A percentile compares a stretch with the other conserved stretches of the same genome.
phyloP scores from a whole-genome alignment of 2,113 vertebrate genomes.

The Thalassarche chlororhynchos region DNA sequence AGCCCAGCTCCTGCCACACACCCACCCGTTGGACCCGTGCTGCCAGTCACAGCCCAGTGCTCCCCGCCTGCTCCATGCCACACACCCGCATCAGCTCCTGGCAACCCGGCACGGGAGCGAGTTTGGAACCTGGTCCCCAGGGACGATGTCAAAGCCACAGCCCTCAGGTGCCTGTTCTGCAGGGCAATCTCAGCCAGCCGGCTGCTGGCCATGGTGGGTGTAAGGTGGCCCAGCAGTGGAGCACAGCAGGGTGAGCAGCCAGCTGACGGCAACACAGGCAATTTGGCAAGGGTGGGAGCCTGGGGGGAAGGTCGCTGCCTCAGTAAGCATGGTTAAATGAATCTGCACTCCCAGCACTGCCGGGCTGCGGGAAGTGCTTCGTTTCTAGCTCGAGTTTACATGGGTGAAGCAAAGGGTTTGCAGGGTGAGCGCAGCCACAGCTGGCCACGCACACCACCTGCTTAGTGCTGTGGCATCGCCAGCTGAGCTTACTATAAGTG shows the following conservation, averaged over 20 bases:
- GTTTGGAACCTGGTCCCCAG: neutral
- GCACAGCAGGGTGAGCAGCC: neutral
- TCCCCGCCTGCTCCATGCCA: neutral
- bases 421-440: neutral
- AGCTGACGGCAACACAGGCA: neutral
- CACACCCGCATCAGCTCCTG: rapidly evolving
- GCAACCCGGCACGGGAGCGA: rapidly evolving
- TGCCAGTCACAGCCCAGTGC: neutral
- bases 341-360: neutral
- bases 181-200: neutral
- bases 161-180: neutral
- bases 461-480: neutral
- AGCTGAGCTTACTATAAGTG: neutral
- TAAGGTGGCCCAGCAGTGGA: neutral
- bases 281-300: neutral
- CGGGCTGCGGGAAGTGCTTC: rapidly evolving
- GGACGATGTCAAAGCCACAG: neutral
- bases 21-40: rapidly evolving
- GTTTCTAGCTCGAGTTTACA: rapidly evolving
- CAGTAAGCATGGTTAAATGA: neutral
- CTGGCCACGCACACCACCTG: neutral
- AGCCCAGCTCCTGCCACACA: neutral
- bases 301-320: neutral
- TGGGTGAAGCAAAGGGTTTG: neutral
- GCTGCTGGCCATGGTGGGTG: neutral